phyloP scores from a whole-genome alignment of 2,797 vertebrate species.

The Pipistrellus pygmaeus region DNA sequence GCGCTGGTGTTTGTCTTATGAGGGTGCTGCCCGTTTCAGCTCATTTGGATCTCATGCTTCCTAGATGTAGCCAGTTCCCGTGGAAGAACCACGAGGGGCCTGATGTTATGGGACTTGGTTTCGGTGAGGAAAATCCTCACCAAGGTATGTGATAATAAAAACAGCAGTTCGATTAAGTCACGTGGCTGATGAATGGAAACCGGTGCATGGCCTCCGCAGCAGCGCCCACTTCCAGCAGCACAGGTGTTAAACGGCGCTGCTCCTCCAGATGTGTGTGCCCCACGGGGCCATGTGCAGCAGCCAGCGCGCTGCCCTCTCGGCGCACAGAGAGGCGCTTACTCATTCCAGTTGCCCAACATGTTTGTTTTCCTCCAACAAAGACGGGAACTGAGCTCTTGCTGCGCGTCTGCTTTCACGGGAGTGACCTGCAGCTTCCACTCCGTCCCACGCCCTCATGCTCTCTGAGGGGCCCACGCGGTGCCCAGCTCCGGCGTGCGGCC shows the following conservation, averaged over 20 bases:
- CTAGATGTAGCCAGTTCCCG: background rate
- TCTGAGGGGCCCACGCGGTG: constrained; percentile 58
- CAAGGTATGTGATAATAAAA: constrained; percentile 45
- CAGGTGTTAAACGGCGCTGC: constrained; percentile 78
- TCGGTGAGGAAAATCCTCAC: constrained; percentile 52
- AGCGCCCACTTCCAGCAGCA: constrained; percentile 62
- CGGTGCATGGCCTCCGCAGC: constrained; percentile 48
- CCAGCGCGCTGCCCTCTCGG: background rate
- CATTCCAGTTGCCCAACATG: constrained; percentile 7
- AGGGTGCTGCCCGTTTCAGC: background rate
- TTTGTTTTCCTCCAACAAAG: constrained; percentile 62
- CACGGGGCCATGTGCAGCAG: constrained; percentile 67
- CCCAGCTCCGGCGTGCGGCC: constrained; percentile 6
- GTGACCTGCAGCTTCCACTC: constrained; percentile 48
- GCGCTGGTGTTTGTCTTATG: constrained; percentile 18
- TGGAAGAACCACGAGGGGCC: background rate
- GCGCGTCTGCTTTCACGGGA: constrained; percentile 69
- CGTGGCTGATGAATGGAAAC: constrained; percentile 65
- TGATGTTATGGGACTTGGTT: background rate
- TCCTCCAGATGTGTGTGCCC: constrained; percentile 74
- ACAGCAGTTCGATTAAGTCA: constrained; percentile 39
- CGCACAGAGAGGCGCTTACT: constrained; percentile 63
- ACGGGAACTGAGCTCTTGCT: constrained; percentile 69
- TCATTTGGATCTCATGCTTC: background rate
- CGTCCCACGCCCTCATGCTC: constrained; percentile 69